Percentiles rank a stretch among this genome's conserved stretches.
Conservation (phyloP, 2,888 invertebrate genomes). For the Caenorhabditis drosophilae region DNA sequence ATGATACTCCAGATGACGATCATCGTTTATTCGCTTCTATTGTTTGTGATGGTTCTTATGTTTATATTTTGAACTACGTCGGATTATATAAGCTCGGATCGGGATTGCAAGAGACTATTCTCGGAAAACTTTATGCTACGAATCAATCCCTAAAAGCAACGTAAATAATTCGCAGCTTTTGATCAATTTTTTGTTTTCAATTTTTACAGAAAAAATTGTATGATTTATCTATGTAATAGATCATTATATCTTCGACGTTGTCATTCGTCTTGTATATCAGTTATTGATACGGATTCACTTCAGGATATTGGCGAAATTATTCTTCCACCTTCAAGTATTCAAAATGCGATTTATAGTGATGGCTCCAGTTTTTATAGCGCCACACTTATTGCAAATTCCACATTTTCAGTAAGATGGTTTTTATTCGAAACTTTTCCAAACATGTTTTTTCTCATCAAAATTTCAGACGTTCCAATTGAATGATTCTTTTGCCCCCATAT, state of each 20-base stretch:
- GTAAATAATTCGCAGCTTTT: slow-evolving; percentile 21
- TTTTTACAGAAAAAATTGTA: slow-evolving; percentile 55
- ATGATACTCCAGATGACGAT: slow-evolving; percentile 56
- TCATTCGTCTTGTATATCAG: slow-evolving; percentile 64
- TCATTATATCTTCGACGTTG: slow-evolving; percentile 64
- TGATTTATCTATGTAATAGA: slow-evolving; percentile 61
- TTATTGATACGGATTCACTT: slow-evolving; percentile 64
- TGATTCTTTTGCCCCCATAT: slow-evolving; percentile 57
- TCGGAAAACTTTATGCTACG: slow-evolving; percentile 85
- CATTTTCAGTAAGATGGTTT: slow-evolving; percentile 46
- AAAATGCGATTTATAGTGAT: slow-evolving; percentile 56
- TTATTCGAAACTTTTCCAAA: neutral
- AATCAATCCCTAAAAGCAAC: slow-evolving; percentile 77
- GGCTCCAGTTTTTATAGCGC: slow-evolving; percentile 60
- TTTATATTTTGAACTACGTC: slow-evolving; percentile 82
- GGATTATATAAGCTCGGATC: slow-evolving; percentile 91
- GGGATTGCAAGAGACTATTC: slow-evolving; percentile 89
- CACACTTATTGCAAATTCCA: slow-evolving; percentile 54
- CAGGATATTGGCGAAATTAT: slow-evolving; percentile 54
- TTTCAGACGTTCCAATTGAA: slow-evolving; percentile 58
- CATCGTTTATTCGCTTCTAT: slow-evolving; percentile 72
- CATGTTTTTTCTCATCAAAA: too few species aligned
- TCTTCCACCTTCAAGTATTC: slow-evolving; percentile 54
- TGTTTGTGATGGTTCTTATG: slow-evolving; percentile 76
- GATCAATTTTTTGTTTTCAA: neutral